Evolutionary conservation across 2,113 vertebrate genomes (phyloP).

Genomic region (Anthoscopus minutus): DNA sequence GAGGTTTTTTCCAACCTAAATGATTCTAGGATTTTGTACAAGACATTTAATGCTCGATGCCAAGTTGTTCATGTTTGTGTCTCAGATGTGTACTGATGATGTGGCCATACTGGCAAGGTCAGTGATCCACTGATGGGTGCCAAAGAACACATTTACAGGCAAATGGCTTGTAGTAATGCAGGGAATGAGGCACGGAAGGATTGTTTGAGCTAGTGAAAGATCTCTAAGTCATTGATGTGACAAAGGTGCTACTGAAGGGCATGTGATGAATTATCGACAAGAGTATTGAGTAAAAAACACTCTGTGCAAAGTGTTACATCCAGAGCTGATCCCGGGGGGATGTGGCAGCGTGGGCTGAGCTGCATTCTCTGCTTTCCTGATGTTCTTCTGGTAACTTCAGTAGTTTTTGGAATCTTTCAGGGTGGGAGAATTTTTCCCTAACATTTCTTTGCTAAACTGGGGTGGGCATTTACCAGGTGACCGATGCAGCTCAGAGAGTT

Average conservation of each 20-base stretch:
- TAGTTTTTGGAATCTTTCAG: neutral
- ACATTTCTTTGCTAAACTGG: neutral
- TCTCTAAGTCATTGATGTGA: neutral
- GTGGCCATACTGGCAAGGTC: neutral
- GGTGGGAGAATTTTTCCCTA: neutral
- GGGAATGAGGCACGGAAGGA: neutral
- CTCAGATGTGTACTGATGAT: neutral
- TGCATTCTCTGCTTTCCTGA: neutral
- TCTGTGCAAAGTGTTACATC: neutral
- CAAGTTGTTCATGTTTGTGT: neutral
- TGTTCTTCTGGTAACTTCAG: neutral
- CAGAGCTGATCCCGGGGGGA: neutral
- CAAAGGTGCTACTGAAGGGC: neutral
- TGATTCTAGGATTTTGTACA: neutral
- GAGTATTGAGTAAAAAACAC: neutral
- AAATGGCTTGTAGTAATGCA: constrained; percentile 38
- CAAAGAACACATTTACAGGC: constrained; percentile 47
- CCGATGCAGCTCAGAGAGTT: neutral
- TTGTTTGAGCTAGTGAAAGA: neutral
- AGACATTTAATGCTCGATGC: neutral
- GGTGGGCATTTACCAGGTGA: neutral
- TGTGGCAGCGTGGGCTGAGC: neutral
- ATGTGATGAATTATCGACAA: neutral
- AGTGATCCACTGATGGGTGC: neutral
- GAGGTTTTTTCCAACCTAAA: neutral